Percentiles rank a stretch among this genome's conserved stretches.
phyloP scores from a whole-genome alignment of 2,113 vertebrate species.

The Hipposideros armiger region DNA sequence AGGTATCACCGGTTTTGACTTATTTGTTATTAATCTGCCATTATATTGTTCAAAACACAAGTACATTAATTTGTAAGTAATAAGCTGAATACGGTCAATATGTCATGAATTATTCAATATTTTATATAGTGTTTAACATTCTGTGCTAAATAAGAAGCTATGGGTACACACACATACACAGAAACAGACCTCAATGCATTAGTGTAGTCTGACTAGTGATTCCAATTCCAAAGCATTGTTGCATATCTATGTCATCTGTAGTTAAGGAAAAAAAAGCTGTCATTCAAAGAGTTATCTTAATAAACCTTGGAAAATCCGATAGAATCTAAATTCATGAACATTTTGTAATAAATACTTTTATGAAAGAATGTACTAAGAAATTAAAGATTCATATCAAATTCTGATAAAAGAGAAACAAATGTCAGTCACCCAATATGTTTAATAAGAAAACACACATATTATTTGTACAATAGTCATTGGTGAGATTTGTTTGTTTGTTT shows the following conservation, averaged over 20 bases:
- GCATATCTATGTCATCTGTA: not conserved
- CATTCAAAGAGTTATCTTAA: constrained; percentile 62
- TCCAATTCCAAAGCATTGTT: constrained; percentile 19
- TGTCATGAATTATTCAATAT: not conserved
- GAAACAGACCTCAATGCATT: not conserved
- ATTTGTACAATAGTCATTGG: not conserved
- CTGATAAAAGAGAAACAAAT: constrained; percentile 62
- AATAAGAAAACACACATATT: constrained; percentile 37
- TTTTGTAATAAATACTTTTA: constrained; percentile 63
- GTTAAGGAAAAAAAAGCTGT: not conserved
- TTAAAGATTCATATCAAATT: constrained; percentile 76
- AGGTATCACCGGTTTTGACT: not conserved
- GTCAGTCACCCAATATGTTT: constrained; percentile 49
- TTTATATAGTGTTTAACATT: not conserved
- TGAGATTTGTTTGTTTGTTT: not conserved
- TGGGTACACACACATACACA: not conserved
- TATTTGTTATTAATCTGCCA: not conserved
- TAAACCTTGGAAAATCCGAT: constrained; percentile 45
- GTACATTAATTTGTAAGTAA: not conserved
- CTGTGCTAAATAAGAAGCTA: not conserved
- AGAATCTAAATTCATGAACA: constrained; percentile 54
- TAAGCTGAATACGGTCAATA: not conserved
- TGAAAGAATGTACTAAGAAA: constrained; percentile 68
- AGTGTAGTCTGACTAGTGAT: not conserved
- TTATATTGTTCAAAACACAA: constrained; percentile 43